Base-by-base conservation (phyloP, 1,140 invertebrate genomes). In the Belonocnema kinseyi region DNA sequence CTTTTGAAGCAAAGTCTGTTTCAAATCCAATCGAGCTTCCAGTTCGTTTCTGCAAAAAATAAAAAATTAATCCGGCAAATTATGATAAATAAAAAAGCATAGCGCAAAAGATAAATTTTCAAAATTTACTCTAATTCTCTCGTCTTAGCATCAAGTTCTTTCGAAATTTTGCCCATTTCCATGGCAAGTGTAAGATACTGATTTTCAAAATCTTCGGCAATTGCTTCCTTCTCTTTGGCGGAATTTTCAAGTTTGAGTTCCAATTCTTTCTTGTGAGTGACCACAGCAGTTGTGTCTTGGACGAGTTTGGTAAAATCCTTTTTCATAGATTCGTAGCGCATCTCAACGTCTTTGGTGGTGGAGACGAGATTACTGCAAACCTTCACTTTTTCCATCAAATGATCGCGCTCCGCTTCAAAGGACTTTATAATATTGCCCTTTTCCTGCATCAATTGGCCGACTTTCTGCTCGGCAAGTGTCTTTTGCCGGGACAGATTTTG, bases 91-190 rank as follows among this genome's bases (percentile, higher is more conserved):
- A 7, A 10, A 0, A 46, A 46, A 46, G 2, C 2, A 46, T 7
- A 46, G 8, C 21, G 21, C 21, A 26, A 26, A 26, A 26, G 21
- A 26, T 26, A 26, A 26, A 26, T 26, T 26, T 2, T 26, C 21
- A 71, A 77, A 26, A 56, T 14, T 53, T 78, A 80, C 76, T 77
- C 17, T 51, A 82, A 58, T 21, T 74, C 17, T 50, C 73, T 33
- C 51, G 10, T 72, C 50, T 46, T 46, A 0, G 40, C 40, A 1
- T 46, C 40, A 46, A 46, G 40, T 46, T 46, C 1, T 0, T 46
- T 46, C 40, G 7, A 46, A 0, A 46, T 46, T 46, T 46, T 46
- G 1, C 11, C 40, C 10, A 46, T 8, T 46, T 46, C 40, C 40
- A 46, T 46, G 7, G 40, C 40, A 2, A 46, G 40, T 11, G 6